Percentiles rank a stretch among this genome's conserved stretches.
Conservation (phyloP, 2,888 invertebrate genomes). For the Entomobrya proxima region DNA sequence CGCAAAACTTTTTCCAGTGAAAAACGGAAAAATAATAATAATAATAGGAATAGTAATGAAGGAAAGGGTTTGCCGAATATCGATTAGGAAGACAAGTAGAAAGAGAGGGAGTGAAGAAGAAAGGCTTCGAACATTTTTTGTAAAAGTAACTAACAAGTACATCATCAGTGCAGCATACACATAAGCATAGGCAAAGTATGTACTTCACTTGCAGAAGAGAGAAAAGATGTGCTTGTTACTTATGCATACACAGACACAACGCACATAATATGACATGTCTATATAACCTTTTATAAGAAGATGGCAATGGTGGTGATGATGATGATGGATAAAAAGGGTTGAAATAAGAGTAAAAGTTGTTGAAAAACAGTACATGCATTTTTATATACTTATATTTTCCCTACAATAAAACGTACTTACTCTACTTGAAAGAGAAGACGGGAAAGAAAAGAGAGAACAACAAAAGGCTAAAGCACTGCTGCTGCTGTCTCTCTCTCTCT, state of each 20-base stretch:
- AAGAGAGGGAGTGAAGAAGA: background rate
- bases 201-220: conserved; percentile 29
- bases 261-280: background rate
- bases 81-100: conserved; percentile 65
- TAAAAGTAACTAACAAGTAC: conserved; percentile 38
- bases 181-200: background rate
- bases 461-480: conserved; percentile 50
- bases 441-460: conserved; percentile 15
- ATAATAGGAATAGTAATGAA: conserved; percentile 68
- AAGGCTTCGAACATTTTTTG: conserved; percentile 5
- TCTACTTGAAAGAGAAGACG: conserved; percentile 34
- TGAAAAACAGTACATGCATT: conserved; percentile 70
- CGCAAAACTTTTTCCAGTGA: background rate
- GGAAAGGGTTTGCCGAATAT: conserved; percentile 70
- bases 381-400: conserved; percentile 42
- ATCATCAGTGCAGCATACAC: conserved; percentile 29
- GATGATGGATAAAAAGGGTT: conserved; percentile 48
- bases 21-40: conserved; percentile 42
- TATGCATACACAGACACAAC: conserved; percentile 39
- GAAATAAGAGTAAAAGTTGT: conserved; percentile 70
- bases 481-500: conserved; percentile 13
- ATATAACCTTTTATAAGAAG: too few relatives aligned
- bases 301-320: background rate
- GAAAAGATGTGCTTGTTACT: conserved; percentile 50
- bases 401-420: conserved; percentile 32